A percentile compares a stretch with the other conserved stretches of the same genome.
Conservation (phyloP, 2,113 vertebrate species). For the Chloropsis hardwickii region DNA sequence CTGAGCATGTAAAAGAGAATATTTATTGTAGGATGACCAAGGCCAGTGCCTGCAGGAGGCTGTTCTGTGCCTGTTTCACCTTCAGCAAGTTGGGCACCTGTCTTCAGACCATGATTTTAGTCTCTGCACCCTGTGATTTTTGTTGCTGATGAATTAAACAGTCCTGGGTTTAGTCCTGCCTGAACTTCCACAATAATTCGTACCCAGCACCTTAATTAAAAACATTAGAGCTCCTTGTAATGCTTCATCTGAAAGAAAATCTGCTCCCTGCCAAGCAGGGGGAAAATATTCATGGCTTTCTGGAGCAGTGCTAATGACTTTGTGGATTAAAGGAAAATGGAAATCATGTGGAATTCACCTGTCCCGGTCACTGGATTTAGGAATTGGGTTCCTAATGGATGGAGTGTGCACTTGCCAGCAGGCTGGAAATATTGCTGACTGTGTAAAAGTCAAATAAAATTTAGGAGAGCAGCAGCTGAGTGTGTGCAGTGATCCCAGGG, state of each 20-base stretch:
- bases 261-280: background rate
- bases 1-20: background rate
- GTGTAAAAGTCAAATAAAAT: background rate
- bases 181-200: background rate
- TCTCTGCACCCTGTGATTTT: background rate
- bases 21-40: background rate
- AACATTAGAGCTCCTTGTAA: constrained; percentile 37
- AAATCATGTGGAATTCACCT: background rate
- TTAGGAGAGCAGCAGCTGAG: background rate
- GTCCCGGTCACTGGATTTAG: background rate
- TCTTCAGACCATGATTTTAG: background rate
- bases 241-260: background rate
- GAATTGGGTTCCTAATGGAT: background rate
- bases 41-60: background rate
- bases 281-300: constrained; percentile 19
- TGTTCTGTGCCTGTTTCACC: background rate
- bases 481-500: background rate
- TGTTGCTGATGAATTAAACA: background rate
- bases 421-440: background rate
- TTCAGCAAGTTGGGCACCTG: background rate
- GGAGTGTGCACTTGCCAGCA: background rate
- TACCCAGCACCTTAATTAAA: constrained; percentile 32
- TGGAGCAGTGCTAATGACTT: background rate
- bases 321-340: background rate
- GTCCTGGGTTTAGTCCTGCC: background rate